A percentile compares a stretch with the other conserved stretches of the same genome.
phyloP scores from a whole-genome alignment of 2,113 vertebrate genomes.

The Chloropsis cyanopogon region DNA sequence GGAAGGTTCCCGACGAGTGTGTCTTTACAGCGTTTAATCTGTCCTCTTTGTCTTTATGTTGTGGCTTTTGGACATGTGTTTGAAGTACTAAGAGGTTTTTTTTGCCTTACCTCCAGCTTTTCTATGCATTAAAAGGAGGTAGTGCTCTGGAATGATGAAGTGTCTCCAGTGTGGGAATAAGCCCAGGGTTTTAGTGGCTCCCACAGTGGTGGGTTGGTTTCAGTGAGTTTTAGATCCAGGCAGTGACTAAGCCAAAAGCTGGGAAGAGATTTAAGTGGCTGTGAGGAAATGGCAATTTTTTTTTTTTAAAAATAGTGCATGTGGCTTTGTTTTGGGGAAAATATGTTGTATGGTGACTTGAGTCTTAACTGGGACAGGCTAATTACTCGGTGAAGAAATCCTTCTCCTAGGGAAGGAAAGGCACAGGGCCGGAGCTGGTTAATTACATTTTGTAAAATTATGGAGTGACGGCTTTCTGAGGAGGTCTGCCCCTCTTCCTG shows the following conservation, averaged over 20 bases:
- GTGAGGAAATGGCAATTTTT: background rate
- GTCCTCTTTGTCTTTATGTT: constrained; percentile 23
- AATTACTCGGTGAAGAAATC: background rate
- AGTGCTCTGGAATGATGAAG: background rate
- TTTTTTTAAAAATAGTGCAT: background rate
- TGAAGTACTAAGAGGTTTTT: background rate
- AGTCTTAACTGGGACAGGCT: background rate
- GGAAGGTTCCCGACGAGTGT: constrained; percentile 3
- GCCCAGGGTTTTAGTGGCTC: background rate
- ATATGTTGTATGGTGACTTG: background rate
- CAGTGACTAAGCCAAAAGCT: background rate
- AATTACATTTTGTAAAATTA: background rate
- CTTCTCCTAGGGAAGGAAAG: background rate
- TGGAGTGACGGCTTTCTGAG: background rate
- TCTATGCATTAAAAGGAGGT: background rate
- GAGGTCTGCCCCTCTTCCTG: background rate
- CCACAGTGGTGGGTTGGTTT: background rate
- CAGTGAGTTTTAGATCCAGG: background rate
- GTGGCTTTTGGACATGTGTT: constrained; percentile 45
- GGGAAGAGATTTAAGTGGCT: background rate
- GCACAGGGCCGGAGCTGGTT: background rate
- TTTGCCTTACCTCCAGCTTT: background rate
- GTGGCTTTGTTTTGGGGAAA: constrained; percentile 4
- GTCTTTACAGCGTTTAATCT: constrained; percentile 19
- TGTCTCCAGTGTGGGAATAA: background rate